Evolutionary conservation across 2,888 invertebrate species (phyloP), one percentile per base, ranked within the genome.

Genomic region (Netelia inedita): DNA sequence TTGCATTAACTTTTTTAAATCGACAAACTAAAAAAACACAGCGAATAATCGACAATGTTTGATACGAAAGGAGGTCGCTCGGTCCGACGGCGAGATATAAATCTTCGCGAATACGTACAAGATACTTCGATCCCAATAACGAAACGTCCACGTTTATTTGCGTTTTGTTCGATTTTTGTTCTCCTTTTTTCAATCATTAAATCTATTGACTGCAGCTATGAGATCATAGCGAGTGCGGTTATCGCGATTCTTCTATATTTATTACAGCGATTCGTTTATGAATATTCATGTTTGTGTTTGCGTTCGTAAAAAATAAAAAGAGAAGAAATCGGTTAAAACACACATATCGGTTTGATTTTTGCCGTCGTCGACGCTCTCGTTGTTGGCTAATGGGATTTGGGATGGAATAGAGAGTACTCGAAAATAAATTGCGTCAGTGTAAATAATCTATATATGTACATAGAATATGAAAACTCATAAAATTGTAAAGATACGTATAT

Each of bases 221-320:
- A 85, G 86, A 87, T 88, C 86, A 73, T 82, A 80, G 83, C 28
- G 63, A 80, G 89, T 88, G 71, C 69, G 35, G 41, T 68, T 59
- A 16, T 41, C 87, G 87, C 81, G 85, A 86, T 87, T 89, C 85
- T 86, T 89, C 89, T 90, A 90, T 87, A 89, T 88, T 90, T 89
- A 90, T 89, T 89, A 89, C 88, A 87, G 85, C 83, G 85, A 87
- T 75, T 83, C 35, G 85, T 85, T 85, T 84, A 88, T 86, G 87
- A 88, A 85, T 83, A 83, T 82, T 57, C 73, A 78, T 68, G 57
- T 68, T 82, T 14, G 23, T 57, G 57, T 57, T 57, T 14, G 72
- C 66, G 46, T 43, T 28, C 14, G 66, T 66, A 41, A 82, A 72
- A 78, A 28, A 43, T 16, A 2, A 57, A 72, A 72, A 41, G 28